These are phyloP conservation scores for Coecobrya sp. DNA, from an alignment of 2,888 invertebrate genomes.

Conservation along the genomic window DNA sequence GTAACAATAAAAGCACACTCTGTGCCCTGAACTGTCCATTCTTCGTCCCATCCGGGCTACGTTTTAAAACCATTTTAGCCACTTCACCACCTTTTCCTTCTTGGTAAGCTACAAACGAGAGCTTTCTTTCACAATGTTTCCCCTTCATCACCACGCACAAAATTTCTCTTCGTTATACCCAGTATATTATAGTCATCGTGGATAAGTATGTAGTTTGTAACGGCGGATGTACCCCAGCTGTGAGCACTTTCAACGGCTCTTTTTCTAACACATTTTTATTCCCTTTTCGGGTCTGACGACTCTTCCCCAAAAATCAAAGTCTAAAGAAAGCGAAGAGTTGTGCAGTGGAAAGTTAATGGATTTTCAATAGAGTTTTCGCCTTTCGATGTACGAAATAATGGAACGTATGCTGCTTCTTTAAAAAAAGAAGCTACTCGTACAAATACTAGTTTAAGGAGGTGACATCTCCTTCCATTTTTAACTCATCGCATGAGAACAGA, in stretches of 20 bases:
- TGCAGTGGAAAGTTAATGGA: slow-evolving; percentile 67
- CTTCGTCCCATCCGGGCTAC: slow-evolving; percentile 59
- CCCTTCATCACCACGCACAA: not conserved
- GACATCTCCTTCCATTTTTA: slow-evolving; percentile 80
- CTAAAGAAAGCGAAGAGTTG: slow-evolving; percentile 32
- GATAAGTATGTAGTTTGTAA: not conserved
- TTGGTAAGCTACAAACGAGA: not conserved
- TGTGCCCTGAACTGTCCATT: slow-evolving; percentile 61
- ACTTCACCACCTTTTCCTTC: slow-evolving; percentile 69
- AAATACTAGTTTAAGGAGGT: not conserved
- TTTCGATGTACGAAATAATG: not conserved
- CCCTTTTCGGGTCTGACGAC: not conserved
- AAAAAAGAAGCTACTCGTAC: not conserved
- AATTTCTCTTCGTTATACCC: slow-evolving; percentile 1
- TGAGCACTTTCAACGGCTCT: slow-evolving; percentile 50
- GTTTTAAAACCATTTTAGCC: slow-evolving; percentile 65
- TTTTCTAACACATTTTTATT: slow-evolving; percentile 1
- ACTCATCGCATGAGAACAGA: slow-evolving; percentile 62
- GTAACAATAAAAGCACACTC: slow-evolving; percentile 62
- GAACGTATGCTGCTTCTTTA: not conserved
- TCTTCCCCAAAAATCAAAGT: slow-evolving; percentile 52
- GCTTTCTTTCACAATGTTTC: slow-evolving; percentile 12
- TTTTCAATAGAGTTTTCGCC: slow-evolving; percentile 72
- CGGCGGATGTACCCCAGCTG: slow-evolving; percentile 62
- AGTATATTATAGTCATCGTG: not conserved